Conservation (phyloP, 2,888 invertebrate species). For the Troilus luridus region DNA sequence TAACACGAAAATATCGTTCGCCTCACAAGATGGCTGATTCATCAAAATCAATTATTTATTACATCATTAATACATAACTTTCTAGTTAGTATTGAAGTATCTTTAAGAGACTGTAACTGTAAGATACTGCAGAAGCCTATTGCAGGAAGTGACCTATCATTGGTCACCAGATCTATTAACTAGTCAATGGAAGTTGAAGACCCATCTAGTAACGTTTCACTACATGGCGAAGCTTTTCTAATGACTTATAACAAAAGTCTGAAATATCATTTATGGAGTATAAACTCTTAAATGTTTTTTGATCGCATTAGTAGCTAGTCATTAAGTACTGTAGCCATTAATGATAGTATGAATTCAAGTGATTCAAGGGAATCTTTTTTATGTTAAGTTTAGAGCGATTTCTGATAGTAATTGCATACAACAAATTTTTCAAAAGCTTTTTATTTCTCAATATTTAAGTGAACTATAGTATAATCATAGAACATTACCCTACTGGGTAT, state of each 20-base stretch:
- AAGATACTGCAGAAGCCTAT: neutral
- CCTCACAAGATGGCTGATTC: neutral
- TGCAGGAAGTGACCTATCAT: neutral
- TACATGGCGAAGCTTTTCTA: neutral
- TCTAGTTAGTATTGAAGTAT: neutral
- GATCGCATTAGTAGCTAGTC: neutral
- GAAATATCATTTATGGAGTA: neutral
- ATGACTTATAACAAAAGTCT: neutral
- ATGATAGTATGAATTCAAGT: too few species aligned
- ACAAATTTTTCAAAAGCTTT: too few species aligned
- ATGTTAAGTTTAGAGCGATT: too few species aligned
- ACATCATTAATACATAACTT: neutral
- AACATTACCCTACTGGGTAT: too few species aligned
- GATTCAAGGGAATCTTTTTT: too few species aligned
- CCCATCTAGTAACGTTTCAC: neutral
- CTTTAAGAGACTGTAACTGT: neutral
- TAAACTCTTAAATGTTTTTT: neutral
- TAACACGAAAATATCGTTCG: too few species aligned
- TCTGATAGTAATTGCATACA: too few species aligned
- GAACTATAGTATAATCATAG: too few species aligned
- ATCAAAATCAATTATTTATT: neutral
- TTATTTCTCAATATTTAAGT: too few species aligned
- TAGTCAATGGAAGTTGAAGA: neutral
- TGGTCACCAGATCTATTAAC: neutral
- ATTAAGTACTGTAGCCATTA: neutral